Base-by-base conservation (phyloP, 2,113 vertebrate species). In the Kryptolebias marmoratus region DNA sequence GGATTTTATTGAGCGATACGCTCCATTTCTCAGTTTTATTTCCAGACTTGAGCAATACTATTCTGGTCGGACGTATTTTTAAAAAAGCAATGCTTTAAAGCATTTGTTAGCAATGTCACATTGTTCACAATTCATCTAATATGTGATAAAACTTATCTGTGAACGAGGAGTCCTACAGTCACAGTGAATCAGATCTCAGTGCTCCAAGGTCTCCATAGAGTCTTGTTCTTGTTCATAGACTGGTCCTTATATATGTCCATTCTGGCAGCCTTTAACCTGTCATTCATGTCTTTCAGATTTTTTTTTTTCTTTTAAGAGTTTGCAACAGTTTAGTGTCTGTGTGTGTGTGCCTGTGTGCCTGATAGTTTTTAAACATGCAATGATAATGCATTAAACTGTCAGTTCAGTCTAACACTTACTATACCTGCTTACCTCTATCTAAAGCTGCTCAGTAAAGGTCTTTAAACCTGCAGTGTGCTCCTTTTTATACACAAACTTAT, bases 351-450 rank as follows among this genome's bases (percentile, higher is more conserved):
- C 22, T 22, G 22, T 22, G 22, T 22, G 22, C 22, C 22, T 22
- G 70, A 61, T 70, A 71, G 55, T 66, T 31, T 39, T 18, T 52
- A 60, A 71, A 66, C 67, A 12, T 13, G 54, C 48, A 71, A 68
- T 76, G 81, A 71, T 73, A 28, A 73, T 63, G 67, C 68, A 50
- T 54, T 59, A 60, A 73, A 61, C 68, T 60, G 54, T 68, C 77
- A 65, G 22, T 79, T 70, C 69, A 16, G 32, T 31, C 42, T 67
- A 28, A 3, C 49, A 61, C 58, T 58, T 59, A 68, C 22, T 22
- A 22, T 22, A 22, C 30, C 28, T 61, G 36, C 52, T 74, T 14
- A 54, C 58, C 59, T 68, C 22, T 49, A n/a, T 10, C 11, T 61
- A 6, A 14, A 48, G 13, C 36, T 42, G 36, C 63, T 15, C 56